Evolutionary conservation across 2,113 vertebrate species (phyloP).

Genomic region (Sigmodon hispidus): DNA sequence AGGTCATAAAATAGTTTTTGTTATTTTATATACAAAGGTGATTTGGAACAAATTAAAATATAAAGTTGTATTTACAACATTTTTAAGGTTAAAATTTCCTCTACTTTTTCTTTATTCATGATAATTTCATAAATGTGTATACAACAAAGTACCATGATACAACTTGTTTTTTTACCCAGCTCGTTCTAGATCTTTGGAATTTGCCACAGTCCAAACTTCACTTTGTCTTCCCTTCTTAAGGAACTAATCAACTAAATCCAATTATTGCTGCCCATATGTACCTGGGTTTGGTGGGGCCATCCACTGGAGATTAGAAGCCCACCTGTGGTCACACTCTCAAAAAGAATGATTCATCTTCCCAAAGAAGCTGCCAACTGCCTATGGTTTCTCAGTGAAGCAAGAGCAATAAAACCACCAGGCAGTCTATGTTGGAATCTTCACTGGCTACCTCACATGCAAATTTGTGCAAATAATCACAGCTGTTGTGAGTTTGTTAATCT

Average conservation of each 20-base stretch:
- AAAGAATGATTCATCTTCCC: neutral
- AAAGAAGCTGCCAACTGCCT: neutral
- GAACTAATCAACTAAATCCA: neutral
- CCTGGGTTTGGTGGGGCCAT: neutral
- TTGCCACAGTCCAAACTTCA: neutral
- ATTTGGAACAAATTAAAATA: neutral
- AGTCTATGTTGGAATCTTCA: neutral
- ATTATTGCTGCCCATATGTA: neutral
- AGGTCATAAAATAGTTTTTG: neutral
- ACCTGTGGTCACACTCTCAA: neutral
- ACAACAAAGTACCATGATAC: neutral
- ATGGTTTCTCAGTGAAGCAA: neutral
- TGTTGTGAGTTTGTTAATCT: neutral
- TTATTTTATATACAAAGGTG: neutral
- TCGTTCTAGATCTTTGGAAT: neutral
- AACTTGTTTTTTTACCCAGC: neutral
- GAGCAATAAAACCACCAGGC: neutral
- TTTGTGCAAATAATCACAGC: neutral
- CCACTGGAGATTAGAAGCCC: neutral
- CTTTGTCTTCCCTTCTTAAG: neutral
- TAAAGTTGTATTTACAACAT: neutral
- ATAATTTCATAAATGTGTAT: neutral
- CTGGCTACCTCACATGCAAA: neutral
- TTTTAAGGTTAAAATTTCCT: neutral
- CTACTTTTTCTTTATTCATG: neutral